Evolutionary conservation across 2,113 vertebrate species (phyloP), one percentile per base, ranked within the genome.

Genomic region (Porphyrio hochstetteri): DNA sequence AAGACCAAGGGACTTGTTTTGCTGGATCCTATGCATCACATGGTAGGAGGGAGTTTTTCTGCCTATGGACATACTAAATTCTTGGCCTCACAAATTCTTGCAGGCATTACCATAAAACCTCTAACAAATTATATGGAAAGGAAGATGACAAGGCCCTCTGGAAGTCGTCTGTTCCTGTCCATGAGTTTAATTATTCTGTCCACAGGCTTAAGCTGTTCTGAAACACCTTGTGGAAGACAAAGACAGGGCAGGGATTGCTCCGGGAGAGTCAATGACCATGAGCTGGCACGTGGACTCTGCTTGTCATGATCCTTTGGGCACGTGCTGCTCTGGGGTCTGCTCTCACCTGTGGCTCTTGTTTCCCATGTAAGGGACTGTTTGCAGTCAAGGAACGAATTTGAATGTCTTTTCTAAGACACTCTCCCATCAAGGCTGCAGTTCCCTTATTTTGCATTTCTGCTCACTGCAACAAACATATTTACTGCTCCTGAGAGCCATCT

Each of bases 1-100:
- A 82, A 93, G 80, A 86, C 63, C 16, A 71, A 75, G 76, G 42
- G 83, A 91, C 60, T 92, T 89, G 86, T 93, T 96, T 91, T 86
- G 77, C 91, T 92, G 53, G 74, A 93, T 93, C 33, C 53, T 56
- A 38, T 5, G 5, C 53, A 67, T 77, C 57, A 31, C 20, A 31
- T 55, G 28, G 68, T 91, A 75, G 33, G 48, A 94, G 35, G 65
- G 59, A 91, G 40, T 93, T 93, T 84, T 61, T 89, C 53, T 91
- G 60, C 35, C 65, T 86, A 36, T 2, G 1, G 83, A 88, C 19
- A 42, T 23, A 50, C 25, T 3, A 10, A 68, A 61, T 82, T 97
- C 86, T 83, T 93, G 52, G 68, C 90, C 71, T 84, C 64, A 11
- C 57, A 65, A 87, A 87, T 31, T 86, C 80, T 63, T 84, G 68